These are phyloP conservation scores for Urechis unicinctus DNA, from an alignment of 2,888 invertebrate species.

Conservation along the genomic window DNA sequence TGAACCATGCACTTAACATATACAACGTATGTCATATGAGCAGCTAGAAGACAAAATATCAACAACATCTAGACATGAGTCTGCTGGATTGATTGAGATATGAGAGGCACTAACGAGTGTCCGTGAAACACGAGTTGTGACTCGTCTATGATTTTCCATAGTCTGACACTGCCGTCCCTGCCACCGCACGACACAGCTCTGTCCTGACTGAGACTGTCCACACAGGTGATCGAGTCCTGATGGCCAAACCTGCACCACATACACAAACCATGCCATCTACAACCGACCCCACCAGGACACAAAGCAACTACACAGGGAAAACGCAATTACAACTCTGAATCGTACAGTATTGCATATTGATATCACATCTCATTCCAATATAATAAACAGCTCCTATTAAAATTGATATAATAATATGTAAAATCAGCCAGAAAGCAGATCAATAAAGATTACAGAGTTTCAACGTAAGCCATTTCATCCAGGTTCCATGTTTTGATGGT, in stretches of 20 bases:
- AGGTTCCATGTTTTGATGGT: slow-evolving; percentile 88
- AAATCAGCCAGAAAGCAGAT: not conserved
- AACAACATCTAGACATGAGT: no score
- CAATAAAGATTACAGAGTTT: slow-evolving; percentile 64
- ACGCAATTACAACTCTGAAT: no score
- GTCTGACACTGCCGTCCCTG: slow-evolving; percentile 73
- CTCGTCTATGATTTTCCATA: slow-evolving; percentile 97
- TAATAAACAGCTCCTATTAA: no score
- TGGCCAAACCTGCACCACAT: slow-evolving; percentile 70
- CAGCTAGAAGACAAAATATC: no score
- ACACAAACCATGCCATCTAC: no score
- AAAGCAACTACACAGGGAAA: not conserved
- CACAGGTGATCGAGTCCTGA: slow-evolving; percentile 74
- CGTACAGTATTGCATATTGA: no score
- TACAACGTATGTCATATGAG: no score
- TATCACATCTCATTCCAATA: not conserved
- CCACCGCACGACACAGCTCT: slow-evolving; percentile 85
- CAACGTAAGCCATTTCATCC: slow-evolving; percentile 92
- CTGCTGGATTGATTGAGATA: no score
- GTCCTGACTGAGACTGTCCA: slow-evolving; percentile 81
- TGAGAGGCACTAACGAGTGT: slow-evolving; percentile 50
- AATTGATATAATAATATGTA: not conserved
- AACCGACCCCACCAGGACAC: no score
- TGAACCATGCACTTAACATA: no score
- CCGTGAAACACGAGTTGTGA: slow-evolving; percentile 92